Evolutionary conservation across 2,113 vertebrate genomes (phyloP), one percentile per base, ranked within the genome.

Genomic region (Albula glossodonta): DNA sequence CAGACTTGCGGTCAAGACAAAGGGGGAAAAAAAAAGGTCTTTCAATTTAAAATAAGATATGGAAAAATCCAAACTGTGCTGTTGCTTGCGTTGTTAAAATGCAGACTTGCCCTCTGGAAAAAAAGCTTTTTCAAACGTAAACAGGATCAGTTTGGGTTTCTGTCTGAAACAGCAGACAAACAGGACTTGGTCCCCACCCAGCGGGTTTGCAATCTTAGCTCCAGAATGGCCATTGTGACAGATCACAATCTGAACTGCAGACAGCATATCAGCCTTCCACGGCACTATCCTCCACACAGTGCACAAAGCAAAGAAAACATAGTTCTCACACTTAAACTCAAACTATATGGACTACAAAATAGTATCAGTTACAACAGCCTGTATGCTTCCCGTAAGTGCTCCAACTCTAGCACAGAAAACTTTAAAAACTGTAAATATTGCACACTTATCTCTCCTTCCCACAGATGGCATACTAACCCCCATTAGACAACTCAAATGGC

Each of bases 1-100:
- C 52, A 78, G 83, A 78, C 83, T 57, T n/a, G 53, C 51, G 25
- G 48, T 51, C 25, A 3, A 66, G 60, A 66, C 60, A 66, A 66
- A 66, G 17, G 15, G 8, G 15, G n/a, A 4, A 17, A 63, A 50
- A 66, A 51, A 70, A 48, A 80, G 31, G 51, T 50, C 9, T 25
- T 31, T 56, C 15, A 22, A 80, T 66, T 51, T 56, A 79, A 50
- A 79, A 53, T 78, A 56, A 83, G 17, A 57, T 41, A 41, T 22
- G 22, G 51, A 84, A 84, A 50, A 84, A 84, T 25, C 51, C 53
- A 85, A 85, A 85, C 12, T 57, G 70, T 25, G 41, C 51, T 15
- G 49, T 84, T 84, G 70, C 22, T 25, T 31, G 70, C 22, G 6
- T 22, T 25, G 78, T 49, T 63, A 84, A 41, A 51, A 53, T 0